These are phyloP conservation scores for Scrobipalpa costella DNA, from an alignment of 2,888 invertebrate species.

Conservation along the genomic window DNA sequence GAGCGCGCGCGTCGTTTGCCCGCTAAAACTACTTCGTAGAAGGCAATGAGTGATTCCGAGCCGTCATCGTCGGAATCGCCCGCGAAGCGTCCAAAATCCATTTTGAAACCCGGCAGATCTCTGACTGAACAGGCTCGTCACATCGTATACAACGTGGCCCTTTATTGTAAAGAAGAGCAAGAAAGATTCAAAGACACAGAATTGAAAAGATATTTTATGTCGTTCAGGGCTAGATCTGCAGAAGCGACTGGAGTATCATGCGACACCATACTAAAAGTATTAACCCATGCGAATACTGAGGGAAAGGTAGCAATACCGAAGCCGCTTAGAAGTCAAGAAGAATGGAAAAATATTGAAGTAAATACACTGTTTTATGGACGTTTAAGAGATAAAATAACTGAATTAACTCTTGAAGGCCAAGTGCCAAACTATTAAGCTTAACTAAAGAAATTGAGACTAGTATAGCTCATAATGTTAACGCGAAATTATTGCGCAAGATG, in stretches of 20 bases:
- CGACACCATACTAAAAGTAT: neutral
- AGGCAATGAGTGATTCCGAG: neutral
- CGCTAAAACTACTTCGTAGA: too few relatives aligned
- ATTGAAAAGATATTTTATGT: neutral
- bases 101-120: neutral
- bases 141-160: neutral
- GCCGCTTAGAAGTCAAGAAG: neutral
- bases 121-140: constrained; percentile 3
- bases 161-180: neutral
- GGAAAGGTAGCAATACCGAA: neutral
- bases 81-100: neutral
- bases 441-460: neutral
- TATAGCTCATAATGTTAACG: neutral
- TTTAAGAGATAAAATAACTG: constrained; percentile 6
- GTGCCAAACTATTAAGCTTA: neutral
- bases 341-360: neutral
- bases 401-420: neutral
- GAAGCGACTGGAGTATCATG: neutral
- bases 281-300: neutral
- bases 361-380: neutral
- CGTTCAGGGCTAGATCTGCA: neutral
- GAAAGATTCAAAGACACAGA: neutral
- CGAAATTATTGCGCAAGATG: neutral
- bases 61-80: neutral
- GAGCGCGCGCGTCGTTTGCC: too few relatives aligned